A percentile compares a stretch with the other conserved stretches of the same genome.
phyloP scores from a whole-genome alignment of 2,113 vertebrate species.

The Emydura subglobosa region DNA sequence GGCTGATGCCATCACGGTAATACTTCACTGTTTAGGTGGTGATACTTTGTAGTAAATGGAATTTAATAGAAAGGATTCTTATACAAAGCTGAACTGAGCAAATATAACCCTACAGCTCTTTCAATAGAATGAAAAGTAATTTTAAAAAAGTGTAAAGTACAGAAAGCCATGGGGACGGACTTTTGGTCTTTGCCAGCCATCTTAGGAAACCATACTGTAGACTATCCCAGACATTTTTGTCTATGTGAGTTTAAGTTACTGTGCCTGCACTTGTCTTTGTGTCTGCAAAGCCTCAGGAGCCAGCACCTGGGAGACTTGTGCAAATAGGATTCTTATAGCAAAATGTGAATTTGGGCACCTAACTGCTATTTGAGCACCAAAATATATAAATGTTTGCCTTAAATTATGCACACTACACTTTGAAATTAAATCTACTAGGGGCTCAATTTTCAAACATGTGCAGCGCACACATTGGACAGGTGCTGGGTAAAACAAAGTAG shows the following conservation, averaged over 20 bases:
- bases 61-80: background rate
- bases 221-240: background rate
- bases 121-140: background rate
- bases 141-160: background rate
- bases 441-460: background rate
- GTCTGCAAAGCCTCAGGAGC: background rate
- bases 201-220: background rate
- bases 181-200: background rate
- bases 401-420: background rate
- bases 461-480: background rate
- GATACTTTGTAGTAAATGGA: background rate
- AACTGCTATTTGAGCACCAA: background rate
- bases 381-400: background rate
- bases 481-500: background rate
- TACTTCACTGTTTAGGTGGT: background rate
- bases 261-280: background rate
- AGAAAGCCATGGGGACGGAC: background rate
- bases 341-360: background rate
- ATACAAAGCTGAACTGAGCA: background rate
- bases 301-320: background rate
- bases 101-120: background rate
- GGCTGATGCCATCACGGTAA: background rate
- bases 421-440: background rate
- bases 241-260: background rate
- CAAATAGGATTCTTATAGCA: background rate